phyloP scores from a whole-genome alignment of 2,113 vertebrate genomes.

The Eretmodus cyanostictus region DNA sequence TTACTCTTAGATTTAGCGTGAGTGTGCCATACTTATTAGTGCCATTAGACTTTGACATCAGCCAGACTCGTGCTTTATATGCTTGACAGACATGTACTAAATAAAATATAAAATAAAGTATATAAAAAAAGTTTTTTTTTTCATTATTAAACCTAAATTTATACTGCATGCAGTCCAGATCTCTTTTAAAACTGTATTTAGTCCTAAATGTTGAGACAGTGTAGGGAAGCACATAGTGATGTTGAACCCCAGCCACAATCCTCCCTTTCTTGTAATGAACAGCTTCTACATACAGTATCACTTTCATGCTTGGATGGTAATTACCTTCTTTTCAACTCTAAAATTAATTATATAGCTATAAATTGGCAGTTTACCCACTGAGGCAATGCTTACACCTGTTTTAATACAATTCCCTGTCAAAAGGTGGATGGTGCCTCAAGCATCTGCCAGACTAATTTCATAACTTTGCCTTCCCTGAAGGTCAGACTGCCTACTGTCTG shows the following conservation, averaged over 20 bases:
- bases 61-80: background rate
- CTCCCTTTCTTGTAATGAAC: conserved; percentile 30
- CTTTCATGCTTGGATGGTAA: conserved; percentile 58
- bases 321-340: conserved; percentile 52
- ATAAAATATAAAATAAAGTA: background rate
- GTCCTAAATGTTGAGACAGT: background rate
- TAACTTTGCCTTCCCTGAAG: conserved; percentile 29
- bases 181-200: background rate
- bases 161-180: background rate
- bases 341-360: conserved; percentile 63
- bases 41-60: background rate
- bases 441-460: conserved; percentile 21
- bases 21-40: background rate
- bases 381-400: conserved; percentile 35
- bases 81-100: background rate
- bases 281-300: conserved; percentile 32
- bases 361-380: conserved; percentile 59
- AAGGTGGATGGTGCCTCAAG: conserved; percentile 38
- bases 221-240: background rate
- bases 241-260: background rate
- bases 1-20: background rate
- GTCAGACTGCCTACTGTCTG: conserved; percentile 17
- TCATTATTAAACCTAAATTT: background rate
- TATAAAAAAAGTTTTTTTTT: background rate
- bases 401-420: conserved; percentile 34